Evolutionary conservation across 2,113 vertebrate genomes (phyloP), one percentile per base, ranked within the genome.

Genomic region (Labrus mixtus): DNA sequence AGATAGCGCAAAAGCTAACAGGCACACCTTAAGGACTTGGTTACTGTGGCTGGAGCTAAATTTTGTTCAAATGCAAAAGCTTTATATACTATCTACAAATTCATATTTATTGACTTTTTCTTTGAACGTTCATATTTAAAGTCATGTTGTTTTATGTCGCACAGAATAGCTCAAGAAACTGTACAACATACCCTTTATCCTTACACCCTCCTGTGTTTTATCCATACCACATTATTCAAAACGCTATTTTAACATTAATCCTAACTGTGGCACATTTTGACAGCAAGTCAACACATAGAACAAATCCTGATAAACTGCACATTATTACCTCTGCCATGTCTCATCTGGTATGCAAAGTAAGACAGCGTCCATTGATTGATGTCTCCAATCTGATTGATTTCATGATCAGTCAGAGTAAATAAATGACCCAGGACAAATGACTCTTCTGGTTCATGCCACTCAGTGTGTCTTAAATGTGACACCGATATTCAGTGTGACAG

Each of bases 71-170:
- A 81, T 78, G 56, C 37, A 71, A 74, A 85, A 83, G 72, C 71
- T 36, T 64, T 54, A 56, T 54, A 56, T 51, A 59, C 22, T 83
- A 85, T 89, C 0, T 88, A 84, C 87, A 87, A 71, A 82, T 83
- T 65, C 46, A 85, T 69, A 73, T 56, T 56, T 13, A 25, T 43
- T 16, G 6, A 53, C 20, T n/a, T 59, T 58, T 51, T 61, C 15
- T 9, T 64, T 66, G 4, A 1, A 23, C 45, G 19, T 10, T n/a
- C 29, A 33, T 33, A 33, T 33, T 20, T 65, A 23, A 15, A 29
- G 29, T 57, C 29, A 22, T 39, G 56, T 48, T n/a, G 36, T 15
- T n/a, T 17, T 0, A 50, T 57, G 23, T 23, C 6, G 15, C 48
- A 45, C 13, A 62, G 25, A 55, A 3, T 11, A 19, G 17, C 37